Conservation (phyloP, 1,140 invertebrate genomes). For the Steinernema feltiae region DNA sequence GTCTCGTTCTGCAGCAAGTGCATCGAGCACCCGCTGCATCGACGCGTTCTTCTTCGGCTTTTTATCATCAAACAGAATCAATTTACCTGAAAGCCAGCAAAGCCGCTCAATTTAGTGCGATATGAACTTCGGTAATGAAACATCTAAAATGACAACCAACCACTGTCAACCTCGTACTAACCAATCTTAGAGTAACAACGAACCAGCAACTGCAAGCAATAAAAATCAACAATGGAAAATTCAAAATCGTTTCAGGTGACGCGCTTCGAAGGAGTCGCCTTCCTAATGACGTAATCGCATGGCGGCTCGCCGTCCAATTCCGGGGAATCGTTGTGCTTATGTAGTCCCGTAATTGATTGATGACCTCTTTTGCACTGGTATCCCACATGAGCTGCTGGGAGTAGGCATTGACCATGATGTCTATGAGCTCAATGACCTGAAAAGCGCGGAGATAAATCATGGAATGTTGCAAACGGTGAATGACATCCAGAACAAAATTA, state of each 20-base stretch:
- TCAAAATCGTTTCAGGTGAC: neutral
- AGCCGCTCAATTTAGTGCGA: neutral
- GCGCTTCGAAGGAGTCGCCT: neutral
- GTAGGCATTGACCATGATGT: neutral
- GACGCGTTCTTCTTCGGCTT: too few relatives aligned
- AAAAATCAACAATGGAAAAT: neutral
- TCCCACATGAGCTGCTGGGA: constrained; percentile 2
- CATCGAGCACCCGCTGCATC: too few relatives aligned
- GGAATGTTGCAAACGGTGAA: too few relatives aligned
- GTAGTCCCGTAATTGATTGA: neutral
- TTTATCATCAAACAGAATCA: neutral
- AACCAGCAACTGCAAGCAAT: neutral
- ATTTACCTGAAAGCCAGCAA: neutral
- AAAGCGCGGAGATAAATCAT: too few relatives aligned
- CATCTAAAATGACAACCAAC: neutral
- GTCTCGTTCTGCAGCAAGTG: too few relatives aligned
- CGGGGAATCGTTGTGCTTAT: neutral
- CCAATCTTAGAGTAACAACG: neutral
- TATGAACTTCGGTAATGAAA: neutral
- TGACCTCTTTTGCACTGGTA: neutral
- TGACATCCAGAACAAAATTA: too few relatives aligned
- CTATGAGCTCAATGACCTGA: neutral
- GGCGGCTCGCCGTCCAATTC: neutral
- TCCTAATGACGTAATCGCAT: neutral
- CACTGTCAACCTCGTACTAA: neutral